These are phyloP conservation scores for Drosophila setosimentum DNA, from an alignment of 2,888 invertebrate species.

Conservation along the genomic window DNA sequence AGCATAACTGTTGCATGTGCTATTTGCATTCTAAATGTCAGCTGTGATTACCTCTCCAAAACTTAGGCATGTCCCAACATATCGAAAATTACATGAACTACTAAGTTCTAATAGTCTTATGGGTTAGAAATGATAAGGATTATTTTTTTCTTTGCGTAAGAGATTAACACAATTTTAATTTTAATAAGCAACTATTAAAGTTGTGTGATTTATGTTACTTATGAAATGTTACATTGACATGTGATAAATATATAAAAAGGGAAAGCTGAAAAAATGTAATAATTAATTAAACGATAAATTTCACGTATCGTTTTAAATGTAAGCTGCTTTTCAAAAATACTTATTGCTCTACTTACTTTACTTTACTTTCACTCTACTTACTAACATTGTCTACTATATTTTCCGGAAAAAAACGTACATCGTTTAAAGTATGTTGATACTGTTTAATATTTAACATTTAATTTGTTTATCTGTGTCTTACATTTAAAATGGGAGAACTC, in stretches of 20 bases:
- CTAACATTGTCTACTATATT: too few species aligned
- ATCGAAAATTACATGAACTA: not conserved
- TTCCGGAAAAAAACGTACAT: too few species aligned
- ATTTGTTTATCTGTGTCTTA: not conserved
- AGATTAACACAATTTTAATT: not conserved
- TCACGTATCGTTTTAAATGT: not conserved
- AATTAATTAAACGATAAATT: not conserved
- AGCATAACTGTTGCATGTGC: constrained; percentile 50
- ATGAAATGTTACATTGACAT: not conserved
- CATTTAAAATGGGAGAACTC: not conserved
- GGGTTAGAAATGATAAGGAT: too few species aligned
- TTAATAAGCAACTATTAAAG: not conserved
- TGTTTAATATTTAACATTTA: not conserved
- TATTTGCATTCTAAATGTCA: constrained; percentile 18
- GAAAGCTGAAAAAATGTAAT: not conserved
- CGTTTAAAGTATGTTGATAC: too few species aligned
- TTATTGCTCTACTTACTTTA: too few species aligned
- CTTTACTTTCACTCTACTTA: not conserved
- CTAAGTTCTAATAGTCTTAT: too few species aligned
- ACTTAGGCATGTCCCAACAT: constrained; percentile 24
- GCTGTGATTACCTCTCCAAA: constrained; percentile 7
- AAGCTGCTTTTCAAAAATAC: not conserved
- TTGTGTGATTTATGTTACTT: not conserved
- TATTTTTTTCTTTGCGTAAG: not conserved
- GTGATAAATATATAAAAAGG: too few species aligned